These are phyloP conservation scores for Syngnathus scovelli DNA, from an alignment of 2,113 vertebrate species.

Conservation along the genomic window DNA sequence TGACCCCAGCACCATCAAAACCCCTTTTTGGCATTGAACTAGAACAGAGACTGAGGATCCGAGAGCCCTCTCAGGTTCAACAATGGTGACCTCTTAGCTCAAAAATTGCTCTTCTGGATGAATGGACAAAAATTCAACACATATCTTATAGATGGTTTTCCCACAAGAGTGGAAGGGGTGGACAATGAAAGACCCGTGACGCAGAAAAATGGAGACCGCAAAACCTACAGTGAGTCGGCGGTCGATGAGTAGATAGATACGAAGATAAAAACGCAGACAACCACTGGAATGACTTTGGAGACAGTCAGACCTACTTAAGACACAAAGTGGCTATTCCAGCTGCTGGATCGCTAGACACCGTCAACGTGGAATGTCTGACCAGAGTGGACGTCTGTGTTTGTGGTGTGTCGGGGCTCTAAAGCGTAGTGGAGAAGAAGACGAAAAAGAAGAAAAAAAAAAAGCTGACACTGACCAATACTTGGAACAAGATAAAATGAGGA, in stretches of 20 bases:
- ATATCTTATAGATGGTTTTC: neutral
- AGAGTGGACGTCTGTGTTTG: slow-evolving; percentile 29
- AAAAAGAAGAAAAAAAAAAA: slow-evolving; percentile 11
- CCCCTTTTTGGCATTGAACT: neutral
- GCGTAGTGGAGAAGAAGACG: neutral
- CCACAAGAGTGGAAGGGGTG: neutral
- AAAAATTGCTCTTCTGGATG: neutral
- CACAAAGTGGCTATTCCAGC: slow-evolving; percentile 29
- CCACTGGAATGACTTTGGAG: slow-evolving; percentile 32
- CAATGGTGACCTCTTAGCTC: neutral
- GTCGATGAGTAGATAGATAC: slow-evolving; percentile 25
- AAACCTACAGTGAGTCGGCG: slow-evolving; percentile 25
- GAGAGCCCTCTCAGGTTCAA: neutral
- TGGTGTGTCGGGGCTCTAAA: slow-evolving; percentile 25
- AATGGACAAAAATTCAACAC: neutral
- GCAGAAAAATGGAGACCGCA: slow-evolving; percentile 21
- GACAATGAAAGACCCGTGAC: neutral
- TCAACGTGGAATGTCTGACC: slow-evolving; percentile 53
- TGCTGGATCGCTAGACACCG: slow-evolving; percentile 38
- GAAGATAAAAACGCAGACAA: slow-evolving; percentile 53
- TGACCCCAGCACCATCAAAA: neutral
- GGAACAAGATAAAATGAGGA: neutral
- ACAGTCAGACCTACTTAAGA: slow-evolving; percentile 38
- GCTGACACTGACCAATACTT: neutral
- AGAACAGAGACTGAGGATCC: neutral